Evolutionary conservation across 64 coral and sea anemone genomes (phyloP).

Genomic region (Montipora sp.): DNA sequence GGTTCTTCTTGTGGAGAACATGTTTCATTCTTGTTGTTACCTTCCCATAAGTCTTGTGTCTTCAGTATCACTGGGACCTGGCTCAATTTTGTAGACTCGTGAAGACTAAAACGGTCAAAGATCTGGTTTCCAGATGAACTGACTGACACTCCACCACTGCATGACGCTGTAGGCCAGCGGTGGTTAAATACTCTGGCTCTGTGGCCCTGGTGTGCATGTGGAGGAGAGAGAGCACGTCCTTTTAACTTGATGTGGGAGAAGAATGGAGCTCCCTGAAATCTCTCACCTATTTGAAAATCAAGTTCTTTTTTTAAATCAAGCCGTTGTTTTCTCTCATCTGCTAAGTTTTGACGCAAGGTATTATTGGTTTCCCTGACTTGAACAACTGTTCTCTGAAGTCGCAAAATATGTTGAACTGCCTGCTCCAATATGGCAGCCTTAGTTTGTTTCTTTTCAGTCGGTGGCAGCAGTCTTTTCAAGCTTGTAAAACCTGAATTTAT

Average conservation of each 20-base stretch:
- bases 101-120: constrained; percentile 5
- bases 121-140: not conserved
- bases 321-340: constrained; percentile 24
- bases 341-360: constrained; percentile 32
- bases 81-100: not conserved
- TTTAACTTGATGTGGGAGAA: not conserved
- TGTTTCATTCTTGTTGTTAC: not conserved
- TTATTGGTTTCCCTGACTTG: constrained; percentile 79
- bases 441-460: constrained; percentile 82
- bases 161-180: not conserved
- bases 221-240: not conserved
- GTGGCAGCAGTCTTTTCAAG: constrained; percentile 87
- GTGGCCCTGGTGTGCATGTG: not conserved
- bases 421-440: constrained; percentile 90
- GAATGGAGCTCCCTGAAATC: not conserved
- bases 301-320: not conserved
- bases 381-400: constrained; percentile 77
- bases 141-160: not conserved
- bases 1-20: not conserved
- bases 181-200: not conserved
- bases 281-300: not conserved
- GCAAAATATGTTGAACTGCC: constrained; percentile 83
- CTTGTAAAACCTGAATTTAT: constrained; percentile 85
- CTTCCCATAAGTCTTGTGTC: not conserved
- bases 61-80: not conserved